Conservation (phyloP, 2,888 invertebrate species). For the Lepeophtheirus nordmannii region DNA sequence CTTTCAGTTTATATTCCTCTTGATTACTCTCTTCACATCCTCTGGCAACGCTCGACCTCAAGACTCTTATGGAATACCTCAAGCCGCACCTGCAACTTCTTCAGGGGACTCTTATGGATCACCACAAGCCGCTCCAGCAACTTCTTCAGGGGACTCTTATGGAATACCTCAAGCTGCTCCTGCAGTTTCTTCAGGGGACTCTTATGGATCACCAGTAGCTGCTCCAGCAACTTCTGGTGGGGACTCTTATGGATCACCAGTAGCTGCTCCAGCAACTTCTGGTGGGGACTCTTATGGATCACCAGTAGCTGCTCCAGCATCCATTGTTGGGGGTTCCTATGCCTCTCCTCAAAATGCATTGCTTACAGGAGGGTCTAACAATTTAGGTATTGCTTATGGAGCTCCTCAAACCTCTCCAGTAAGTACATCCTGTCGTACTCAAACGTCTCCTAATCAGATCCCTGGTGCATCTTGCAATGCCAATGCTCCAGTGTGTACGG, state of each 20-base stretch:
- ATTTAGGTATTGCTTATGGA: not conserved
- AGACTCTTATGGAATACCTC: constrained; percentile 20
- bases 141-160: not conserved
- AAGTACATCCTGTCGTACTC: constrained; percentile 12
- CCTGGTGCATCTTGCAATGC: constrained; percentile 14
- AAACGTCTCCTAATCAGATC: not conserved
- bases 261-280: not conserved
- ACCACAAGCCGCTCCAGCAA: constrained; percentile 8
- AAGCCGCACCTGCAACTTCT: not conserved
- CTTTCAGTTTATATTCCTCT: not conserved
- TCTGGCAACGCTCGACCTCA: not conserved
- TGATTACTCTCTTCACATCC: not conserved
- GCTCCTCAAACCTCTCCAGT: constrained; percentile 21
- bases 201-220: constrained; percentile 23
- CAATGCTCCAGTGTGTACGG: constrained; percentile 17
- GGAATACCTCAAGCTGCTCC: constrained; percentile 12
- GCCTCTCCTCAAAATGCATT: no score
- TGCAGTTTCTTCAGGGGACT: not conserved
- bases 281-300: constrained; percentile 12
- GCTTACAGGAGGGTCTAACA: not conserved
- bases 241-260: constrained; percentile 19
- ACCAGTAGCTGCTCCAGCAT: constrained; percentile 5
- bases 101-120: constrained; percentile 12
- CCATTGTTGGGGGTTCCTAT: not conserved
- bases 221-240: not conserved